Evolutionary conservation across 1,140 invertebrate species (phyloP).

Genomic region (Bombyx mandarina): DNA sequence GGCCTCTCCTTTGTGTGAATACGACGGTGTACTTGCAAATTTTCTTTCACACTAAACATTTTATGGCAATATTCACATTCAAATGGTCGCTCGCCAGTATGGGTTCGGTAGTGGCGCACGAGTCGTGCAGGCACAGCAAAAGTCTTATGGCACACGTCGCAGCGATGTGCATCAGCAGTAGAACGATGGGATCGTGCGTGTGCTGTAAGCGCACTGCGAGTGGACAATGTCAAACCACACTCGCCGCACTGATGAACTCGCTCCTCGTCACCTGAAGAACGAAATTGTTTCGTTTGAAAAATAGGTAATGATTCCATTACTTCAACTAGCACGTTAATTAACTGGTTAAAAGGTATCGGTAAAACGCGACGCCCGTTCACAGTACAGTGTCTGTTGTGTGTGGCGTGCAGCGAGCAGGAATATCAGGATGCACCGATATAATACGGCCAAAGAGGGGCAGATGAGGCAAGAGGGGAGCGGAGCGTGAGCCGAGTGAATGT

Average conservation of each 20-base stretch:
- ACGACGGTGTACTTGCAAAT: slow-evolving; percentile 90
- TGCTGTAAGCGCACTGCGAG: slow-evolving; percentile 73
- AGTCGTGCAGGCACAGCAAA: slow-evolving; percentile 92
- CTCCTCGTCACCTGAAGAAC: slow-evolving; percentile 51
- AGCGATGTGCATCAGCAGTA: slow-evolving; percentile 83
- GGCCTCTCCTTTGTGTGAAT: slow-evolving; percentile 92
- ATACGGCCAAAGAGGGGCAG: slow-evolving; percentile 23
- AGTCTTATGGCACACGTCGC: slow-evolving; percentile 92
- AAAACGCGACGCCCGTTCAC: slow-evolving; percentile 38
- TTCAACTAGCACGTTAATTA: not conserved
- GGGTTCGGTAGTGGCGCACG: slow-evolving; percentile 91
- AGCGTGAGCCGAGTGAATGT: slow-evolving; percentile 46
- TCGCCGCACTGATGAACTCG: slow-evolving; percentile 67
- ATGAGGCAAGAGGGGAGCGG: slow-evolving; percentile 35
- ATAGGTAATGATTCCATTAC: slow-evolving; percentile 15
- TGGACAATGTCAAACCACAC: slow-evolving; percentile 73
- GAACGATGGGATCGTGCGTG: slow-evolving; percentile 72
- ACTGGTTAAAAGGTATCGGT: slow-evolving; percentile 9
- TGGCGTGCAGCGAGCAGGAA: slow-evolving; percentile 55
- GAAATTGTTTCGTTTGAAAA: slow-evolving; percentile 28
- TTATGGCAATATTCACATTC: slow-evolving; percentile 94
- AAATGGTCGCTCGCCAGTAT: slow-evolving; percentile 89
- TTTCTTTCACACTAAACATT: slow-evolving; percentile 93
- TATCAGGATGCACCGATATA: slow-evolving; percentile 55
- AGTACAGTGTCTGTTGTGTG: slow-evolving; percentile 47